phyloP scores from a whole-genome alignment of 2,113 vertebrate genomes.

The Megaleporinus macrocephalus region DNA sequence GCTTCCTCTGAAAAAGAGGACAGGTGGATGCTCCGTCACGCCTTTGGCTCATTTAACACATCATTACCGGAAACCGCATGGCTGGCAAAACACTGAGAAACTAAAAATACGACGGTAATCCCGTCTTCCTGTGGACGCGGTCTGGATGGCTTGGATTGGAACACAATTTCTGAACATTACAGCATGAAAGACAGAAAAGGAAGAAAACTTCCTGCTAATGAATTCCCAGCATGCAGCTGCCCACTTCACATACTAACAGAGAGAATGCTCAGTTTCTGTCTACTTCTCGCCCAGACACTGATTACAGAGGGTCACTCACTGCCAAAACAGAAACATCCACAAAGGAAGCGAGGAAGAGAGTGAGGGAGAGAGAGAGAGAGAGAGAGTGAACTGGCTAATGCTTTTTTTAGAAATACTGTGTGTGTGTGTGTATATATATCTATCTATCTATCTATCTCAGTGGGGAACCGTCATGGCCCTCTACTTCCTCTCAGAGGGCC shows the following conservation, averaged over 20 bases:
- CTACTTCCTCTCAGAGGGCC: too few species aligned
- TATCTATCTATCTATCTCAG: too few species aligned
- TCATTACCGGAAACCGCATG: conserved; percentile 31
- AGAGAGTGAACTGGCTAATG: background rate
- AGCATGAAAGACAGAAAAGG: background rate
- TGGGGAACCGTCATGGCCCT: too few species aligned
- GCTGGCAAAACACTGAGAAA: background rate
- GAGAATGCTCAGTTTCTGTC: background rate
- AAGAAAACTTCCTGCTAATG: background rate
- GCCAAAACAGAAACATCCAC: background rate
- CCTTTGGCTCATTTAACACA: conserved; percentile 6
- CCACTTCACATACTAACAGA: background rate
- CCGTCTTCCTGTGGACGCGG: background rate
- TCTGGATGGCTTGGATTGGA: background rate
- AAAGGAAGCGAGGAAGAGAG: background rate
- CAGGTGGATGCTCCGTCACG: conserved; percentile 51
- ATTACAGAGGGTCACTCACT: background rate
- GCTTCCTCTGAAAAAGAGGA: conserved; percentile 56
- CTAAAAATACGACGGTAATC: background rate
- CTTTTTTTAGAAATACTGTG: too few species aligned
- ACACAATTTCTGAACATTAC: background rate
- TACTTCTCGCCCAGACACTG: background rate
- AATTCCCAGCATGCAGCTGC: conserved; percentile 6
- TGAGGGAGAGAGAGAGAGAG: background rate
- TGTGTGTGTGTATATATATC: too few species aligned